Conservation (phyloP, 2,888 invertebrate genomes). For the Hanleya hanleyi region DNA sequence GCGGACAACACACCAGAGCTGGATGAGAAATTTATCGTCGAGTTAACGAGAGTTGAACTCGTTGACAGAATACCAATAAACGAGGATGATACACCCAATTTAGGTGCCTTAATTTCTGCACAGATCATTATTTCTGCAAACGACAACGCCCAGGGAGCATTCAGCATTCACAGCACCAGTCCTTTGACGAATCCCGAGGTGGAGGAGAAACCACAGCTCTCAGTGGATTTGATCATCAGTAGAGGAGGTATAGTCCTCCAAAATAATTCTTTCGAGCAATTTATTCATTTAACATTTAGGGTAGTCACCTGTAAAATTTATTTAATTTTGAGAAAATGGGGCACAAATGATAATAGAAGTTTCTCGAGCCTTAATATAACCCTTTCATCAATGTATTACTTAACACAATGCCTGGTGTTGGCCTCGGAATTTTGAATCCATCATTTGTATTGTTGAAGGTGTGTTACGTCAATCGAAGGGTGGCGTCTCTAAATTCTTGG, state of each 20-base stretch:
- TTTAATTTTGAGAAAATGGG: too few species aligned
- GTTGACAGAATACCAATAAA: conserved; percentile 45
- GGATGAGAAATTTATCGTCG: conserved; percentile 59
- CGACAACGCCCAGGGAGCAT: conserved; percentile 69
- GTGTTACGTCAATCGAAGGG: too few species aligned
- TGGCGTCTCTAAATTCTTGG: too few species aligned
- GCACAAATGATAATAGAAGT: too few species aligned
- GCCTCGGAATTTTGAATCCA: too few species aligned
- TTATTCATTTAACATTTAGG: too few species aligned
- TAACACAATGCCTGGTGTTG: too few species aligned
- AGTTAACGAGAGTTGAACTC: conserved; percentile 51
- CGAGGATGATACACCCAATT: conserved; percentile 52
- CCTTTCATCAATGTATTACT: too few species aligned
- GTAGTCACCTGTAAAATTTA: too few species aligned
- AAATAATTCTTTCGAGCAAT: not conserved
- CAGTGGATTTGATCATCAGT: conserved; percentile 68
- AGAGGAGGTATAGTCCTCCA: conserved; percentile 62
- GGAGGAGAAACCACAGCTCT: conserved; percentile 59
- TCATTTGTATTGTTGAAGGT: too few species aligned
- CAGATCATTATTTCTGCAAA: conserved; percentile 59
- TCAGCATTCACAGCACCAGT: conserved; percentile 62
- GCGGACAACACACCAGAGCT: conserved; percentile 67
- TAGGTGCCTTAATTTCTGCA: conserved; percentile 50
- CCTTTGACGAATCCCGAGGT: conserved; percentile 54
- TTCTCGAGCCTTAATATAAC: too few species aligned